Evolutionary conservation across 30 jellyfish, hydroid and myxozoan genomes (phyloP), one percentile per base, ranked within the genome.

Genomic region (Euphysa ruthae): DNA sequence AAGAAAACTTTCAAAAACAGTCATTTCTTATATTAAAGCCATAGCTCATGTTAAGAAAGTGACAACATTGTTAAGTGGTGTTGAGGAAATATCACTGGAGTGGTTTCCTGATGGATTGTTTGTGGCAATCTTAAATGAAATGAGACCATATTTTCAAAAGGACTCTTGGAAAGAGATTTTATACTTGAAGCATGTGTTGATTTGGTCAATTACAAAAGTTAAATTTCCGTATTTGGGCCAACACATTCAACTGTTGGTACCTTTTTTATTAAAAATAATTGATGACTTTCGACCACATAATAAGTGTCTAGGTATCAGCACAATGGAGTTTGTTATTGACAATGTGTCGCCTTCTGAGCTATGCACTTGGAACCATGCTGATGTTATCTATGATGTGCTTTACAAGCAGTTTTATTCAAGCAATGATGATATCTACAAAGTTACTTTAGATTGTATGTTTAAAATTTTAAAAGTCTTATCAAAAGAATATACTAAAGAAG

Each of bases 291-390:
- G 44, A 22, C 43, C 64, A 26, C 78, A 38, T 35, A 82, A 82
- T 55, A 82, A 82, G 33, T 75, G 73, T 38, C 81, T 82, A 6
- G 94, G 94, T 15, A 65, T 65, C 3, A 72, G 82, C 7, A 52
- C 77, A 10, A 50, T 82, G 60, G 50, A 69, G 12, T 65, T 70
- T 32, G 32, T 82, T 49, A 28, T 82, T 3, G 77, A 63, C 19
- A 82, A 82, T 60, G 94, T 82, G 6, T 72, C 58, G 12, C 79
- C 94, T 8, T 65, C 84, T 61, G 95, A 83, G 19, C 58, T 83
- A 70, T 62, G 63, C 35, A 35, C 75, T 46, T 46, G 66, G 64
- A 83, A 75, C 46, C 85, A 83, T 35, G 91, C 78, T 4, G 92
- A 32, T 1, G 63, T 83, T 25, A 69, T 83, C 6, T 74, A 83